Percentiles rank a stretch among this genome's conserved stretches.
phyloP scores from a whole-genome alignment of 2,113 vertebrate species.

The Setophaga petechia region DNA sequence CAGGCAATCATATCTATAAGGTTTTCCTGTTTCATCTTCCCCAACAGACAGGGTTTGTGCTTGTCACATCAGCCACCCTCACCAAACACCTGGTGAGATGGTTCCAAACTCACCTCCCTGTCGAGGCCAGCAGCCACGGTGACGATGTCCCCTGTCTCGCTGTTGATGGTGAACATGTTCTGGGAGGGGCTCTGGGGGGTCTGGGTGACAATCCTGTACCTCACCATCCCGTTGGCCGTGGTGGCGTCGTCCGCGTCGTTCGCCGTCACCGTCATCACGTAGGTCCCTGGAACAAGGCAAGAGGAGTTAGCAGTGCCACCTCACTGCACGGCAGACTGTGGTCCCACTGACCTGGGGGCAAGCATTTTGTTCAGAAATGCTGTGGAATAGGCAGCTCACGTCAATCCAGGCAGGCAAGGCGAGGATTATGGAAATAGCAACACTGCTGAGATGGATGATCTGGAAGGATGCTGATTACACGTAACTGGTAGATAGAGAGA shows the following conservation, averaged over 20 bases:
- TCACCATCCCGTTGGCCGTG: slow-evolving; percentile 94
- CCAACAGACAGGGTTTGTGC: not conserved
- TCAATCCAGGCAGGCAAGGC: not conserved
- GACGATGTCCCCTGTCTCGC: slow-evolving; percentile 92
- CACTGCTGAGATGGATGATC: not conserved
- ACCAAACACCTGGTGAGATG: fast-evolving
- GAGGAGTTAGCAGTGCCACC: not conserved
- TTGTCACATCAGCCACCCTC: not conserved
- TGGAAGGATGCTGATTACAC: slow-evolving; percentile 7
- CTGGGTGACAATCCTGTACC: slow-evolving; percentile 92
- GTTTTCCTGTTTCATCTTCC: too few species aligned
- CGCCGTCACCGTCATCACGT: slow-evolving; percentile 93
- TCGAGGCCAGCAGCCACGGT: slow-evolving; percentile 94
- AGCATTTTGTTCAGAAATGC: not conserved
- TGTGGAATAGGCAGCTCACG: not conserved
- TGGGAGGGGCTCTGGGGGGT: slow-evolving; percentile 92
- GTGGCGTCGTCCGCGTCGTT: slow-evolving; percentile 91
- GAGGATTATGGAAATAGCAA: not conserved
- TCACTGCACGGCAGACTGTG: not conserved
- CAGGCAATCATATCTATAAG: too few species aligned
- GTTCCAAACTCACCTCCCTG: slow-evolving; percentile 83
- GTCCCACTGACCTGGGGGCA: fast-evolving
- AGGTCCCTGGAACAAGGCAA: slow-evolving; percentile 79
- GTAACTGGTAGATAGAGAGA: not conserved
- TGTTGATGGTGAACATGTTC: slow-evolving; percentile 98